Evolutionary conservation across 2,888 invertebrate genomes (phyloP).

Genomic region (Ceriagrion tenellum): DNA sequence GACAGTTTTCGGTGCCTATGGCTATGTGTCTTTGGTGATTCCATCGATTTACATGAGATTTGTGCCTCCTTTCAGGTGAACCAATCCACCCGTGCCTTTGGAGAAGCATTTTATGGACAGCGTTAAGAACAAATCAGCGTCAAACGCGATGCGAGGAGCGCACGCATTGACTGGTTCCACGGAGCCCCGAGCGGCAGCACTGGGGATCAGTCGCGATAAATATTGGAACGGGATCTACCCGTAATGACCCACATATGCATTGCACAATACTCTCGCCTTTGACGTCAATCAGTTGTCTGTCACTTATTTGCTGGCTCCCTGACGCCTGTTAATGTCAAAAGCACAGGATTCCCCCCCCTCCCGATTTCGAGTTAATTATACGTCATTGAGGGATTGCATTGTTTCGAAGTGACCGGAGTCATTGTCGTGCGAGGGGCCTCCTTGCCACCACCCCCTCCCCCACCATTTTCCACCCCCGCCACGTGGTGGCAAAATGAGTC

Average conservation of each 20-base stretch:
- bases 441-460: too few relatives aligned
- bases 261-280: neutral
- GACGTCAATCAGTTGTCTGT: constrained; percentile 11
- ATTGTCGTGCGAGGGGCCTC: neutral
- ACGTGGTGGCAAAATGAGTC: neutral
- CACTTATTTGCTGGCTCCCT: neutral
- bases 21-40: neutral
- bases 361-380: neutral
- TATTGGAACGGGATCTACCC: neutral
- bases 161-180: neutral
- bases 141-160: neutral
- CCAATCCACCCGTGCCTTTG: neutral
- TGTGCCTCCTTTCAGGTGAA: neutral
- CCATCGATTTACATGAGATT: neutral
- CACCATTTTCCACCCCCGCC: neutral
- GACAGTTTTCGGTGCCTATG: neutral
- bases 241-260: neutral
- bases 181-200: neutral
- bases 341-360: neutral
- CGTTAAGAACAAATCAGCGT: neutral
- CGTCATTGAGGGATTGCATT: neutral
- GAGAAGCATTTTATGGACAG: neutral
- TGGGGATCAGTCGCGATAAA: neutral
- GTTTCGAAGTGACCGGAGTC: neutral
- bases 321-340: neutral